A percentile compares a stretch with the other conserved stretches of the same genome.
Evolutionary conservation across 2,888 invertebrate species (phyloP).

Genomic region (Theretra japonica): DNA sequence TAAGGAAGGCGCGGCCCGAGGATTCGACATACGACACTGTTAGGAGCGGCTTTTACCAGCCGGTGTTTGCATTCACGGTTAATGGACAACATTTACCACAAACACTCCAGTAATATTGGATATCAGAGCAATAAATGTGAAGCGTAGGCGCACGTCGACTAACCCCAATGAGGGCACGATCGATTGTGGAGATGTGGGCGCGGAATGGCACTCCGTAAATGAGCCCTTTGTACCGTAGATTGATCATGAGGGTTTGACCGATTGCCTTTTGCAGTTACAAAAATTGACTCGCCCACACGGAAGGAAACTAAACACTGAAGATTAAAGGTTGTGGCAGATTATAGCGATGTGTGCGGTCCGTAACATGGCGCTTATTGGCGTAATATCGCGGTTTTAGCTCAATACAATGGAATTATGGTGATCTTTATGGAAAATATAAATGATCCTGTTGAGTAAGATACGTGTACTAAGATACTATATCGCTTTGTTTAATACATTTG

Average conservation of each 20-base stretch:
- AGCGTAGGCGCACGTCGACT: constrained; percentile 67
- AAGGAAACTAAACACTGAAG: constrained; percentile 14
- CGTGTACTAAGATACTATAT: too few relatives aligned
- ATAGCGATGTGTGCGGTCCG: not conserved
- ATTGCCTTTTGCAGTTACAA: constrained; percentile 75
- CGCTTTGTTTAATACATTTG: too few relatives aligned
- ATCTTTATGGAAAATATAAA: too few relatives aligned
- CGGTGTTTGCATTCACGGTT: constrained; percentile 61
- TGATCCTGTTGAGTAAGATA: too few relatives aligned
- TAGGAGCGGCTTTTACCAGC: constrained; percentile 72
- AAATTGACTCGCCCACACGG: constrained; percentile 39
- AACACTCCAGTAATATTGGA: constrained; percentile 22
- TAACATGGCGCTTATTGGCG: not conserved
- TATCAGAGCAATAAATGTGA: constrained; percentile 38
- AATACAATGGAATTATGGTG: not conserved
- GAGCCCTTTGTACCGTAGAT: constrained; percentile 80
- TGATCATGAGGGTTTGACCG: constrained; percentile 75
- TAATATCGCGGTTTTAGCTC: not conserved
- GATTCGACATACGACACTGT: constrained; percentile 68
- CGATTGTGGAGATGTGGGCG: constrained; percentile 76
- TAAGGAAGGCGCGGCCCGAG: constrained; percentile 65
- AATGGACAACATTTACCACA: constrained; percentile 26
- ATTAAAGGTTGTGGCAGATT: not conserved
- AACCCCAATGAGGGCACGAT: constrained; percentile 77
- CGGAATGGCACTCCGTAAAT: constrained; percentile 66